These are phyloP conservation scores for Trachurus trachurus DNA, from an alignment of 2,797 vertebrate genomes.

Conservation along the genomic window DNA sequence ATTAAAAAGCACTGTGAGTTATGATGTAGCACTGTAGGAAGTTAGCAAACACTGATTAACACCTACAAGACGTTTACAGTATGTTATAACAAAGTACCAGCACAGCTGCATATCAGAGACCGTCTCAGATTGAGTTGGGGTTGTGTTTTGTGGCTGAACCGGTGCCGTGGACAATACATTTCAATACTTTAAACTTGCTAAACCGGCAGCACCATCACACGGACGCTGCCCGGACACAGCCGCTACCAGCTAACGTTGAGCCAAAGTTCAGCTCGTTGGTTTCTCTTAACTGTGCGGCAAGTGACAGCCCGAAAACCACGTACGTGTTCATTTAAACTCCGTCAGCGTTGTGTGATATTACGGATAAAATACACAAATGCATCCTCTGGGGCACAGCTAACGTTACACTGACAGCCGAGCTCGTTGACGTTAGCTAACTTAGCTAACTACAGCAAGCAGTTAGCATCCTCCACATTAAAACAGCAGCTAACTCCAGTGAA, in stretches of 20 bases:
- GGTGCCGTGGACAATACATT: background rate
- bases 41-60: slow-evolving; percentile 13
- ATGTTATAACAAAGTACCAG: no score
- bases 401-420: slow-evolving; percentile 23
- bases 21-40: background rate
- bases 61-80: background rate
- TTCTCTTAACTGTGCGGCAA: background rate
- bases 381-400: background rate
- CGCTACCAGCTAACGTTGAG: slow-evolving; percentile 48
- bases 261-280: slow-evolving; percentile 31
- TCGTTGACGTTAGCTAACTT: slow-evolving; percentile 46
- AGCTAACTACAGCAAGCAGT: slow-evolving; percentile 56
- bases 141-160: background rate
- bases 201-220: background rate
- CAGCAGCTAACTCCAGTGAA: slow-evolving; percentile 6
- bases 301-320: slow-evolving; percentile 22
- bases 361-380: rapidly evolving
- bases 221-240: background rate
- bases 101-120: background rate
- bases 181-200: background rate
- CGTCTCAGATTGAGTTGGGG: no score
- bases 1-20: background rate
- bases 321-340: rapidly evolving
- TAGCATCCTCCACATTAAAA: slow-evolving; percentile 63
- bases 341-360: background rate